Evolutionary conservation across 2,797 vertebrate genomes (phyloP).

Genomic region (Sebastiscus tertius): DNA sequence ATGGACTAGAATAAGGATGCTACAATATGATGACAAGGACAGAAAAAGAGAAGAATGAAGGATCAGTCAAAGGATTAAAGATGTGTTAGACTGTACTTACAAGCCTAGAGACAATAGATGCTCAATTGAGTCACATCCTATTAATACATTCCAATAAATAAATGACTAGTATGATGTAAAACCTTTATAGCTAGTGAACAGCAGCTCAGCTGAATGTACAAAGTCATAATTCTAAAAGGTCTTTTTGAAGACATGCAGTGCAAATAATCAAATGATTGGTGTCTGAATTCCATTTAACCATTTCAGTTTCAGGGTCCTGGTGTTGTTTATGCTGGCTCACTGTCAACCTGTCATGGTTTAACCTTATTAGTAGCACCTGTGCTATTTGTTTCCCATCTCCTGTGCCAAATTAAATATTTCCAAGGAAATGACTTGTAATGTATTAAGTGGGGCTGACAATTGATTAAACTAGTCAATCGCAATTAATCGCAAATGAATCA

Average conservation of each 20-base stretch:
- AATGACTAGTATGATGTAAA: neutral
- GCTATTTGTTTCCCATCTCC: neutral
- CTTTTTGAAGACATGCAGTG: neutral
- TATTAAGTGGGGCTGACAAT: too few relatives aligned
- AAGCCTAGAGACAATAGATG: neutral
- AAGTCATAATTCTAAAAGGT: neutral
- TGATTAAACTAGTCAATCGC: too few relatives aligned
- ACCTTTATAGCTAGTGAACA: neutral
- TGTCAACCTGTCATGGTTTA: neutral
- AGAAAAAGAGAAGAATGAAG: neutral
- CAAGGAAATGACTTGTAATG: neutral
- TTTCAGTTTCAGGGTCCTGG: neutral
- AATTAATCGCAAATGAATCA: too few relatives aligned
- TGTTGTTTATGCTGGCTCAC: neutral
- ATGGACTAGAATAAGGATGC: constrained; percentile 4
- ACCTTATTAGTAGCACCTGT: neutral
- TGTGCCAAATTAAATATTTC: neutral
- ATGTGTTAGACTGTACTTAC: neutral
- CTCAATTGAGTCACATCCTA: neutral
- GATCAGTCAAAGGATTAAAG: neutral
- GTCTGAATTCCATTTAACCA: neutral
- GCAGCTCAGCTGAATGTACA: neutral
- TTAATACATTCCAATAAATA: neutral
- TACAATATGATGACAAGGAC: neutral
- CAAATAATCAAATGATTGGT: neutral